Conservation (phyloP, 2,797 vertebrate genomes). For the Schizopygopsis pylzovi region DNA sequence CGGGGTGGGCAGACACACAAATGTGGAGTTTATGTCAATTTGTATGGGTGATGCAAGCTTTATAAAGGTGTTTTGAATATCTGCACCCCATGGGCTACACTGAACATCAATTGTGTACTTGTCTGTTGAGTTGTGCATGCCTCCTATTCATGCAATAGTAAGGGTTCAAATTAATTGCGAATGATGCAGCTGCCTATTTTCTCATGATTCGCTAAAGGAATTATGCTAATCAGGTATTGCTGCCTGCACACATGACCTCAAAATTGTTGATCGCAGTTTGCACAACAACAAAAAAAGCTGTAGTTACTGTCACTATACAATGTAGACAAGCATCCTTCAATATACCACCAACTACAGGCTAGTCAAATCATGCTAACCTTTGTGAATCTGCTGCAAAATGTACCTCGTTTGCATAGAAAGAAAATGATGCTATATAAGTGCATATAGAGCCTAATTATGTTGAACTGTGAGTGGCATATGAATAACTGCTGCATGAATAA, state of each 20-base stretch:
- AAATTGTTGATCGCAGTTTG: not conserved
- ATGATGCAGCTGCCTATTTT: not conserved
- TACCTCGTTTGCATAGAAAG: not conserved
- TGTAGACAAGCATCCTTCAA: not conserved
- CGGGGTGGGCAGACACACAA: slow-evolving; percentile 65
- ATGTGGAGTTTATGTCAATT: slow-evolving; percentile 70
- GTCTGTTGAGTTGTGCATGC: not conserved
- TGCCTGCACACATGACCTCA: not conserved
- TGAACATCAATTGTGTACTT: not conserved
- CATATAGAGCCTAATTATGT: not conserved
- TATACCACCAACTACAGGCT: not conserved
- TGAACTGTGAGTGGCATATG: not conserved
- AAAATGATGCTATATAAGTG: not conserved
- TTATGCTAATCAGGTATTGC: slow-evolving; percentile 4
- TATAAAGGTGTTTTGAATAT: slow-evolving; percentile 54
- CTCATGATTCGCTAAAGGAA: not conserved
- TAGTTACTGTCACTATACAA: not conserved
- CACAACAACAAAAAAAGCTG: not conserved
- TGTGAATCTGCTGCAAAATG: not conserved
- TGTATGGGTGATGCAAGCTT: slow-evolving; percentile 69
- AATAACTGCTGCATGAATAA: not conserved
- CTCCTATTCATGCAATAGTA: not conserved
- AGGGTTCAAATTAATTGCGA: not conserved
- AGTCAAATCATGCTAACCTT: not conserved
- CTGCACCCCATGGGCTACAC: slow-evolving; percentile 46